phyloP scores from a whole-genome alignment of 64 coral and sea anemone species.

The Orbicella faveolata region DNA sequence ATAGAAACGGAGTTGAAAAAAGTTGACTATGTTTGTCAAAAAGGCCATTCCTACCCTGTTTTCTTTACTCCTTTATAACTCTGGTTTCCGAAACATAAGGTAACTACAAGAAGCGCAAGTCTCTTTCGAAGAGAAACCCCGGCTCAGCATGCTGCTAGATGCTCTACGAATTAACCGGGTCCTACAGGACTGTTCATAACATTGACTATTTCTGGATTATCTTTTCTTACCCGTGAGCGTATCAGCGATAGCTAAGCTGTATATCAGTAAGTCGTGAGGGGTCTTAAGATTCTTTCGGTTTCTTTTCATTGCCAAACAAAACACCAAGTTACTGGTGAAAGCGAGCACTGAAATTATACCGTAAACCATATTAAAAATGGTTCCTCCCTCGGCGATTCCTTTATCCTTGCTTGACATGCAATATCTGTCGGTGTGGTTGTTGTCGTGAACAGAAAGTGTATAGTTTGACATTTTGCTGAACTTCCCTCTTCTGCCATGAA shows the following conservation, averaged over 20 bases:
- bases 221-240: conserved; percentile 28
- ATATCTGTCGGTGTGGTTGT: neutral
- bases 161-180: no score
- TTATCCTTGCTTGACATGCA: neutral
- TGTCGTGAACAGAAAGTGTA: neutral
- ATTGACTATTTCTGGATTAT: neutral
- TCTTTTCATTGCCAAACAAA: neutral
- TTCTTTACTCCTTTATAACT: no score
- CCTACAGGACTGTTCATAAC: neutral
- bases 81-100: no score
- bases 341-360: neutral
- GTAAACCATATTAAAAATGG: neutral
- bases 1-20: no score
- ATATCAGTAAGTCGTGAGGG: conserved; percentile 44
- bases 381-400: neutral
- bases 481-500: neutral
- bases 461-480: neutral
- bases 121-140: no score
- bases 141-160: no score
- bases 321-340: neutral
- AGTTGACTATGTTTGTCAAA: no score
- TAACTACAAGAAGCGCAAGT: no score
- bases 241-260: conserved; percentile 54
- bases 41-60: no score
- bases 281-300: conserved; percentile 23